Evolutionary conservation across 2,797 vertebrate genomes (phyloP), one percentile per base, ranked within the genome.

Genomic region (Molossus molossus): DNA sequence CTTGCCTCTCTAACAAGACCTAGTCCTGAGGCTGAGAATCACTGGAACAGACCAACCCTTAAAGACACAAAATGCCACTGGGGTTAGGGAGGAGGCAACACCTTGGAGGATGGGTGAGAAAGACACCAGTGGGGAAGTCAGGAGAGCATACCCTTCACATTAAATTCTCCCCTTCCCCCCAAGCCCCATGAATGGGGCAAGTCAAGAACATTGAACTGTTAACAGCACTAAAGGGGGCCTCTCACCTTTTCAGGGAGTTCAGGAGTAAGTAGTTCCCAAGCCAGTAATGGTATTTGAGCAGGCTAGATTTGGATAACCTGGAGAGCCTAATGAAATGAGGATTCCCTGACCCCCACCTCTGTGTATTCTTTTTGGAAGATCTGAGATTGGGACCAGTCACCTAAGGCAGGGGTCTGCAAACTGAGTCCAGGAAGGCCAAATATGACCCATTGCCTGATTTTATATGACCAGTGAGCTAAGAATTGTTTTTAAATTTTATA

Each of bases 401-500:
- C 48, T 86, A 80, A 69, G 45, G 9, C 18, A 23, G 21, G 25
- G 4, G 1, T 65, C 55, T 53, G n/a, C 15, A 86, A 40, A 75
- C 21, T 62, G 73, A 92, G 14, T 80, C 57, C 7, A 14, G 25
- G 9, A 55, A 58, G 45, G 21, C 57, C 21, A 70, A 60, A 40
- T 72, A 79, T 33, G 33, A 17, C 48, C 62, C 14, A 5, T 23
- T 29, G 4, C 58, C 37, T 90, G 53, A 53, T 86, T 94, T 92
- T 65, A 58, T 87, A 37, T 82, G 23, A 72, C 77, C 17, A 18
- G 12, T 50, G 15, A 94, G 45, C n/a, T 83, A 88, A 91, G n/a
- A 88, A 91, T 72, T 50, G 1, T 40, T 87, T 90, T 76, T 60
- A 67, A 65, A 55, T n/a, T 92, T 92, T 73, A 62, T 86, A 91